Conservation (phyloP, 2,113 vertebrate genomes). For the Laticauda colubrina region DNA sequence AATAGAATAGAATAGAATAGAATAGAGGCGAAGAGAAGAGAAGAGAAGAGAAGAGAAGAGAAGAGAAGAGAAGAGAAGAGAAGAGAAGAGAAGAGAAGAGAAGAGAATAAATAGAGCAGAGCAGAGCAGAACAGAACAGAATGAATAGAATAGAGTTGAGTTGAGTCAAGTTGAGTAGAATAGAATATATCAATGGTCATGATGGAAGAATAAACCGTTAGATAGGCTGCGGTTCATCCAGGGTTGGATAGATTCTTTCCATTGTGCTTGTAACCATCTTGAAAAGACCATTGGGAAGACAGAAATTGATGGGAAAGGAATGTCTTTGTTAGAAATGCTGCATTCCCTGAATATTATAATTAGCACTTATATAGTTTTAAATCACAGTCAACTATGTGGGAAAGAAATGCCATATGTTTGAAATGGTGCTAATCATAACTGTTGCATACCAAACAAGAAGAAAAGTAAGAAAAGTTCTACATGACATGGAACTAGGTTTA, state of each 20-base stretch:
- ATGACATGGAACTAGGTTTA: neutral
- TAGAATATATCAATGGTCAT: neutral
- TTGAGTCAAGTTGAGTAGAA: neutral
- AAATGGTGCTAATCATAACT: neutral
- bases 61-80: rapidly evolving
- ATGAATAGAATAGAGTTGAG: rapidly evolving
- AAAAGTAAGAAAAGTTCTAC: neutral
- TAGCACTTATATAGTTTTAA: neutral
- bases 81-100: no score
- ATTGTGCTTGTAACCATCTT: neutral
- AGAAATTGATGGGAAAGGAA: neutral
- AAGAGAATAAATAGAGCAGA: no score
- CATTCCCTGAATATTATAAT: neutral
- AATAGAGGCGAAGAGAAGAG: rapidly evolving
- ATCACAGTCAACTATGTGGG: neutral
- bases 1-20: no score
- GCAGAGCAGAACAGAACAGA: no score
- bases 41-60: rapidly evolving
- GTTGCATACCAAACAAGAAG: neutral
- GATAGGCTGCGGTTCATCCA: neutral
- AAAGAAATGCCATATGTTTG: neutral
- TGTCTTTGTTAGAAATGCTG: neutral
- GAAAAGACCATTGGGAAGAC: neutral
- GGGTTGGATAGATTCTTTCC: neutral
- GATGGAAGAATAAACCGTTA: neutral